phyloP scores from a whole-genome alignment of 2,888 invertebrate species.

The Heliconius erato region DNA sequence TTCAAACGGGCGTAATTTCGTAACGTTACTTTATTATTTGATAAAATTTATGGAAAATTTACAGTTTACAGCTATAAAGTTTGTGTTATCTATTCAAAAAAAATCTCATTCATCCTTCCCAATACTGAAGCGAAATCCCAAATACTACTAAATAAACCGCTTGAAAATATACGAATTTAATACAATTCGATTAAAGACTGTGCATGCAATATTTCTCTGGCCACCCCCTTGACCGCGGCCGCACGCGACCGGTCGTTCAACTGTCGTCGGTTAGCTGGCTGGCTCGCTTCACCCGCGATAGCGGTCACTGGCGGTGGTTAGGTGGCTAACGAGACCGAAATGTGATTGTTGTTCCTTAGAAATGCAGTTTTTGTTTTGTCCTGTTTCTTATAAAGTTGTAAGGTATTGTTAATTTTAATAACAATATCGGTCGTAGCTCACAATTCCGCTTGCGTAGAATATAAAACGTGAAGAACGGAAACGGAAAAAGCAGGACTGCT shows the following conservation, averaged over 20 bases:
- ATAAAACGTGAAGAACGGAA: neutral
- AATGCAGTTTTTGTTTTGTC: neutral
- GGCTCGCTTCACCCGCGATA: conserved; percentile 13
- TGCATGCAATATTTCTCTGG: conserved; percentile 50
- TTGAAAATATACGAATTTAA: conserved; percentile 27
- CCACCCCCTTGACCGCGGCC: conserved; percentile 71
- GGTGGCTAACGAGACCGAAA: conserved; percentile 18
- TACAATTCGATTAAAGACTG: conserved; percentile 40
- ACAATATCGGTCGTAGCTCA: no score
- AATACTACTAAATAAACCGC: neutral
- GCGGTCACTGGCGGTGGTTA: no score
- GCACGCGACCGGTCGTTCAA: conserved; percentile 71
- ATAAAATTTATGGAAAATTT: neutral
- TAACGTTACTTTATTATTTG: neutral
- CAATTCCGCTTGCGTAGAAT: neutral
- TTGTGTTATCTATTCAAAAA: no score
- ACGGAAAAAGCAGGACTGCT: no score
- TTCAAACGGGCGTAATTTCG: neutral
- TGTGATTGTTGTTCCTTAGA: neutral
- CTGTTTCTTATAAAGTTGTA: neutral
- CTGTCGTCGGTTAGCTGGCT: conserved; percentile 55
- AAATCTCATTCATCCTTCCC: neutral
- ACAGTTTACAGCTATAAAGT: neutral
- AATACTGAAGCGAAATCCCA: neutral
- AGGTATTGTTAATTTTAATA: neutral